These are phyloP conservation scores for Paracanthobrama guichenoti DNA, from an alignment of 2,113 vertebrate species.

Conservation along the genomic window DNA sequence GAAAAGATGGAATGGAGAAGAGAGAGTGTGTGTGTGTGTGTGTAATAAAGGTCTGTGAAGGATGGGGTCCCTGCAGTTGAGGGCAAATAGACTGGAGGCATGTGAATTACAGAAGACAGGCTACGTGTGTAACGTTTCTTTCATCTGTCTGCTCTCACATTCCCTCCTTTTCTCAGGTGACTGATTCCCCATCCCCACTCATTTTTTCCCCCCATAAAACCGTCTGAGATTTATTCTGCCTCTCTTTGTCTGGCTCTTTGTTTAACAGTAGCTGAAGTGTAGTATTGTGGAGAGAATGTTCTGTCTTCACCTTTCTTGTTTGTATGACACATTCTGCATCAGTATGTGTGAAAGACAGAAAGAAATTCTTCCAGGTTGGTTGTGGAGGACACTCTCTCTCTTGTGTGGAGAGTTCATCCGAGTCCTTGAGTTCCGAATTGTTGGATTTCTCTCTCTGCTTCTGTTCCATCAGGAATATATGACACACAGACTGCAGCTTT, in stretches of 20 bases:
- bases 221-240: slow-evolving; percentile 22
- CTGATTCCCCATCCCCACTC: not conserved
- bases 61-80: slow-evolving; percentile 32
- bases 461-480: not conserved
- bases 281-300: not conserved
- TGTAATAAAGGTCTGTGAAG: slow-evolving; percentile 16
- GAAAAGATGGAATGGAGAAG: not conserved
- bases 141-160: slow-evolving; percentile 58
- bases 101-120: slow-evolving; percentile 49
- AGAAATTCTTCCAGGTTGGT: not conserved
- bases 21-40: slow-evolving; percentile 8
- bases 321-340: not conserved
- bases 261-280: slow-evolving; percentile 8
- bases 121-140: slow-evolving; percentile 45
- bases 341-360: slow-evolving; percentile 15
- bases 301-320: slow-evolving; percentile 9
- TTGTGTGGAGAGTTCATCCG: not conserved
- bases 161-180: slow-evolving; percentile 31
- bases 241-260: slow-evolving; percentile 50
- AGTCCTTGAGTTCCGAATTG: not conserved
- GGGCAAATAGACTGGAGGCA: slow-evolving; percentile 41
- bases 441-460: not conserved
- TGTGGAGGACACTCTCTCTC: not conserved
- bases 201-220: slow-evolving; percentile 38
- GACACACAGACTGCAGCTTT: not conserved